Evolutionary conservation across 2,888 invertebrate genomes (phyloP), one percentile per base, ranked within the genome.

Genomic region (Scaptomyza tumidula): DNA sequence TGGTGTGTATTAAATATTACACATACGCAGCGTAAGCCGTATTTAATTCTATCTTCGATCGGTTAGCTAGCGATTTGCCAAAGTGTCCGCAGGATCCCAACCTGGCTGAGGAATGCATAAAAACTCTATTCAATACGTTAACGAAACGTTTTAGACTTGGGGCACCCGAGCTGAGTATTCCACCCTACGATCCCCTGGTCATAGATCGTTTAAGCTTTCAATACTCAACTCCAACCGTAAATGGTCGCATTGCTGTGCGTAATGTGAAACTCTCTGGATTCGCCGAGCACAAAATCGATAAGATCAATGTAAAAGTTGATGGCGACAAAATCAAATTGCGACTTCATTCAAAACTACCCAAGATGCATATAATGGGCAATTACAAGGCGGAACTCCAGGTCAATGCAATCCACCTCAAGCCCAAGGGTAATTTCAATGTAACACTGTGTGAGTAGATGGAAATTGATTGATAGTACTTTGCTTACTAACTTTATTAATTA

Each of bases 341-440:
- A 10, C 79, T 94, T 1, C 94, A 94, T 62, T 82, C 94, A 54
- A 92, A 92, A 13, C 89, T 94, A 44, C 94, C 95, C 2, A 92
- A 92, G 71, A 84, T 95, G 13, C 89, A 91, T 37, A 90, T 94
- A 6, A 93, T 93, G 35, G 95, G 95, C 1, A 91, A 93, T n/a
- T 95, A 95, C 88, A 93, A 93, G 73, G 95, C 94, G 0, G 93
- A 94, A 59, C 94, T 95, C 41, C 90, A 92, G 46, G 92, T 95
- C 52, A 95, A 95, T 72, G 91, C 93, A 16, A 91, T 95, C 67
- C 93, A 93, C 57, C 82, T 96, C 52, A 93, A 93, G 61, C 95
- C 95, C 27, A 92, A 92, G 57, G 95, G 95, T 11, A 90, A 92
- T 27, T 94, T 94, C 82, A 94, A 93, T 80, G 91, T 93, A 2